A percentile compares a stretch with the other conserved stretches of the same genome.
Evolutionary conservation across 2,888 invertebrate species (phyloP).

Genomic region (Chloroclysta siterata): DNA sequence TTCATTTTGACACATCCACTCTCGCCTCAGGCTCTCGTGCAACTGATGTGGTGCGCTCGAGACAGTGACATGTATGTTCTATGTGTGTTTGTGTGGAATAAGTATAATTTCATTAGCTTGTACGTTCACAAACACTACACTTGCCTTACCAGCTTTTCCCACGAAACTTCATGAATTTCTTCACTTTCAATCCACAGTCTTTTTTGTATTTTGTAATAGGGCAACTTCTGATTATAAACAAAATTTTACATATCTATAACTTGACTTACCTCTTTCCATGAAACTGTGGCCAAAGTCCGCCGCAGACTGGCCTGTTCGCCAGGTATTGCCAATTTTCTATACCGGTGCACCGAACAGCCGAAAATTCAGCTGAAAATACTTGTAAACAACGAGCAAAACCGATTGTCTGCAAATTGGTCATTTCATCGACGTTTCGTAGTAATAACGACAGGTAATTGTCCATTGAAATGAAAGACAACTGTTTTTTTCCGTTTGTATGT

Average conservation of each 20-base stretch:
- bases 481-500: constrained; percentile 6
- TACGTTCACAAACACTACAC: too few species aligned
- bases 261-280: neutral
- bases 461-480: constrained; percentile 27
- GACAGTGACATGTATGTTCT: too few species aligned
- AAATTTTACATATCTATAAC: neutral
- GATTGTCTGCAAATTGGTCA: constrained; percentile 23
- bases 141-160: too few species aligned
- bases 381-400: constrained; percentile 16
- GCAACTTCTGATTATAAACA: too few species aligned
- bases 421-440: constrained; percentile 14
- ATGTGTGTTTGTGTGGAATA: too few species aligned
- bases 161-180: too few species aligned
- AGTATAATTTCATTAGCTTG: too few species aligned
- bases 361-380: constrained; percentile 20
- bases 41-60: too few species aligned
- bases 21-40: too few species aligned
- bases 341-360: constrained; percentile 32
- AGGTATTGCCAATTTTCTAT: constrained; percentile 45
- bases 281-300: constrained; percentile 9
- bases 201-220: too few species aligned
- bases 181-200: too few species aligned
- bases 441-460: constrained; percentile 21
- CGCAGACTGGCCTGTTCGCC: constrained; percentile 21
- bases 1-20: too few species aligned